These are phyloP conservation scores for Rhopalosiphum nymphaeae DNA, from an alignment of 2,888 invertebrate genomes.

Conservation along the genomic window DNA sequence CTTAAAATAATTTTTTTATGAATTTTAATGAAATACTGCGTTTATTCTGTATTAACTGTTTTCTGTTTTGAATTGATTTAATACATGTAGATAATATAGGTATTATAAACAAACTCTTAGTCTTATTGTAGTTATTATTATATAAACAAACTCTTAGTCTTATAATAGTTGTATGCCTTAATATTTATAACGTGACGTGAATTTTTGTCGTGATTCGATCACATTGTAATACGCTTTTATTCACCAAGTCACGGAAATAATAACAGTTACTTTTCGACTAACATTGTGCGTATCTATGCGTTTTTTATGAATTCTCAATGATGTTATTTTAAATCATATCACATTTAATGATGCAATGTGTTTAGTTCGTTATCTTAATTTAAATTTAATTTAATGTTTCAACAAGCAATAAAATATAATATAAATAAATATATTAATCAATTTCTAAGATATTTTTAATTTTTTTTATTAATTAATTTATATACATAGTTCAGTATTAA, in stretches of 20 bases:
- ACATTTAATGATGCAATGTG: neutral
- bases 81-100: neutral
- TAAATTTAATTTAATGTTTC: neutral
- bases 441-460: neutral
- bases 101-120: neutral
- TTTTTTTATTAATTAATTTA: neutral
- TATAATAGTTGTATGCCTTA: neutral
- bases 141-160: neutral
- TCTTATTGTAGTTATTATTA: too few relatives aligned
- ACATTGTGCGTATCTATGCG: conserved; percentile 40
- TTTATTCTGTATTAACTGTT: neutral
- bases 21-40: neutral
- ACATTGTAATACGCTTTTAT: conserved; percentile 34
- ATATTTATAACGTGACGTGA: conserved; percentile 53
- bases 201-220: conserved; percentile 41
- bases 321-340: neutral
- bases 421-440: neutral
- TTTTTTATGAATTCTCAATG: neutral
- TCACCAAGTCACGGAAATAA: conserved; percentile 36
- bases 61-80: conserved; percentile 28
- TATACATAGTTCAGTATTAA: neutral
- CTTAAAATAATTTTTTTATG: conserved; percentile 11
- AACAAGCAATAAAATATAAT: neutral
- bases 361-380: neutral
- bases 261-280: conserved; percentile 40